Conservation (phyloP, 2,888 invertebrate species). For the Heteromurus nitidus region DNA sequence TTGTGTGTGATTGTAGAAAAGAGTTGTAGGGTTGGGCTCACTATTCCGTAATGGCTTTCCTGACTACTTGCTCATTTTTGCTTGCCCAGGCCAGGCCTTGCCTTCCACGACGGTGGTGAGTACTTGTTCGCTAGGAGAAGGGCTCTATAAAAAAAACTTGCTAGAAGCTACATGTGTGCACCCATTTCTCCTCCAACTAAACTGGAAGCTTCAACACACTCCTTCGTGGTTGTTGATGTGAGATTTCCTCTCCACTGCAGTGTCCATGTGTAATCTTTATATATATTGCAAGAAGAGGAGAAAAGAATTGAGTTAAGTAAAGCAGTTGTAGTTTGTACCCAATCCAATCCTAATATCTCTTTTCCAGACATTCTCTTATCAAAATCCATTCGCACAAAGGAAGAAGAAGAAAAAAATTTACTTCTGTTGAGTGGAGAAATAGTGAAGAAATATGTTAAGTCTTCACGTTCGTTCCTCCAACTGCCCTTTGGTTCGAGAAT, state of each 20-base stretch:
- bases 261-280: too few relatives aligned
- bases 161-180: neutral
- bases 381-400: slow-evolving; percentile 9
- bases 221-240: slow-evolving; percentile 14
- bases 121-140: too few relatives aligned
- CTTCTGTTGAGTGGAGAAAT: neutral
- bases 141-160: too few relatives aligned
- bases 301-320: neutral
- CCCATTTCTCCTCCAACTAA: neutral
- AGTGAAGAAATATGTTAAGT: neutral
- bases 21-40: neutral
- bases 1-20: neutral
- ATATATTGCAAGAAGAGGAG: neutral
- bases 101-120: too few relatives aligned
- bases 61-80: slow-evolving; percentile 12
- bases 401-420: neutral
- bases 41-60: neutral
- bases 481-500: neutral
- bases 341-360: slow-evolving; percentile 6
- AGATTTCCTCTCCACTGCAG: slow-evolving; percentile 8
- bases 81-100: too few relatives aligned
- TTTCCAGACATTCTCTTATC: neutral
- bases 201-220: neutral
- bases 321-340: neutral
- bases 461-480: neutral